phyloP scores from a whole-genome alignment of 2,888 invertebrate species.

The Hirtodrosophila alboralis region DNA sequence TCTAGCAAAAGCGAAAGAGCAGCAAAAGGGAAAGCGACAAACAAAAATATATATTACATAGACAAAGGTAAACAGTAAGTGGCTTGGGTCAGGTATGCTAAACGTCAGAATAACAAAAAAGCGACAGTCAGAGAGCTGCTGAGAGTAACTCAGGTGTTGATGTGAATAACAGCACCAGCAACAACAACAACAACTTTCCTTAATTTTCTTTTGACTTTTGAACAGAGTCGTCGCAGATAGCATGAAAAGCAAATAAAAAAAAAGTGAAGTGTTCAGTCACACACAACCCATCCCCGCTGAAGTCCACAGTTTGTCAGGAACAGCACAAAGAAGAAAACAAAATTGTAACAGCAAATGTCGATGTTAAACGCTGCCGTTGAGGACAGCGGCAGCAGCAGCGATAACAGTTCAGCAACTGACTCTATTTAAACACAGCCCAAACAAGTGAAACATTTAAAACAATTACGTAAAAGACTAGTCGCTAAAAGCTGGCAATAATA shows the following conservation, averaged over 20 bases:
- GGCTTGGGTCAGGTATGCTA: neutral
- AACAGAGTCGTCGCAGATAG: neutral
- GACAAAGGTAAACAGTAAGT: constrained; percentile 1
- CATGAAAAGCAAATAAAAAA: neutral
- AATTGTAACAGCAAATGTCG: constrained; percentile 37
- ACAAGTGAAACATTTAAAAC: constrained; percentile 9
- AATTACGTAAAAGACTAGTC: constrained; percentile 30
- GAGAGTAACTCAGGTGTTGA: too few relatives aligned
- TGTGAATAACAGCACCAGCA: too few relatives aligned
- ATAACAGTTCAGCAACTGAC: constrained; percentile 6
- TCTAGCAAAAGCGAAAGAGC: constrained; percentile 17
- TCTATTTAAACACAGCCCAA: constrained; percentile 13
- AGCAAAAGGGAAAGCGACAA: too few relatives aligned
- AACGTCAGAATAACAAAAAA: too few relatives aligned
- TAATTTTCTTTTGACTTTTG: constrained; percentile 17
- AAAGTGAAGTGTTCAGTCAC: constrained; percentile 8
- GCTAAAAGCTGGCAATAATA: constrained; percentile 22
- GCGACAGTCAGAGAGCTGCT: too few relatives aligned
- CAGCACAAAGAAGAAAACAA: constrained; percentile 11
- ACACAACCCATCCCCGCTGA: too few relatives aligned
- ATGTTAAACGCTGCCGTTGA: constrained; percentile 34
- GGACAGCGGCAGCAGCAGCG: constrained; percentile 14
- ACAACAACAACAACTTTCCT: neutral
- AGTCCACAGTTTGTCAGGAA: too few relatives aligned
- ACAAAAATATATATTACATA: too few relatives aligned